A percentile compares a stretch with the other conserved stretches of the same genome.
Conservation (phyloP, 2,797 vertebrate genomes). For the Cottoperca gobio region DNA sequence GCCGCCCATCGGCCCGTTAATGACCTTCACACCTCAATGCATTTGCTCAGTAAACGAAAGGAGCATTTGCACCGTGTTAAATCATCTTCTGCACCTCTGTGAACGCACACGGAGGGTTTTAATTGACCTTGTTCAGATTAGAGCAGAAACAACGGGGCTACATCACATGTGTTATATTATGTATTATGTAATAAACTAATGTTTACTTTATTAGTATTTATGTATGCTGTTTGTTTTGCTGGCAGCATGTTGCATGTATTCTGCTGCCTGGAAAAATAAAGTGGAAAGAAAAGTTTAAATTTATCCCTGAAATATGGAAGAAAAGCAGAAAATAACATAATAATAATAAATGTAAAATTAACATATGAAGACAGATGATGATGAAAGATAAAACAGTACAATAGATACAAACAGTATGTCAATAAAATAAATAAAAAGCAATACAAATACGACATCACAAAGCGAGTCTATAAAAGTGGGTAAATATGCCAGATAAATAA, state of each 20-base stretch:
- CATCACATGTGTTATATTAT: not conserved
- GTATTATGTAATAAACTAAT: not conserved
- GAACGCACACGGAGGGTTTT: constrained; percentile 13
- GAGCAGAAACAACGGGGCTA: not conserved
- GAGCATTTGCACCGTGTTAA: not conserved
- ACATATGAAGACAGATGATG: too few relatives aligned
- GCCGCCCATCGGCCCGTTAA: constrained; percentile 20
- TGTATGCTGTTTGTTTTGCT: not conserved
- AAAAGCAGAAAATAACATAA: too few relatives aligned
- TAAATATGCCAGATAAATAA: not conserved
- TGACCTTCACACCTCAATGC: not conserved
- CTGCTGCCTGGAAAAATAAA: too few relatives aligned
- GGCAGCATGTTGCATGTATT: not conserved
- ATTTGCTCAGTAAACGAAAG: constrained; percentile 19
- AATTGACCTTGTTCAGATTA: constrained; percentile 9
- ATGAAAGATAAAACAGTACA: too few relatives aligned
- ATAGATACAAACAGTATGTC: too few relatives aligned
- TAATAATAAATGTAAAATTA: too few relatives aligned
- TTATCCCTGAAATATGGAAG: too few relatives aligned
- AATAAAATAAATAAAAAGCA: too few relatives aligned
- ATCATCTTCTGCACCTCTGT: not conserved
- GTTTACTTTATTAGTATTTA: too few relatives aligned
- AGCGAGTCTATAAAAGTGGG: too few relatives aligned
- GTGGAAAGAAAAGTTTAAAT: too few relatives aligned
- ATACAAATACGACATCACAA: too few relatives aligned